Evolutionary conservation across 2,888 invertebrate genomes (phyloP).

Genomic region (Cheilosia grossa): DNA sequence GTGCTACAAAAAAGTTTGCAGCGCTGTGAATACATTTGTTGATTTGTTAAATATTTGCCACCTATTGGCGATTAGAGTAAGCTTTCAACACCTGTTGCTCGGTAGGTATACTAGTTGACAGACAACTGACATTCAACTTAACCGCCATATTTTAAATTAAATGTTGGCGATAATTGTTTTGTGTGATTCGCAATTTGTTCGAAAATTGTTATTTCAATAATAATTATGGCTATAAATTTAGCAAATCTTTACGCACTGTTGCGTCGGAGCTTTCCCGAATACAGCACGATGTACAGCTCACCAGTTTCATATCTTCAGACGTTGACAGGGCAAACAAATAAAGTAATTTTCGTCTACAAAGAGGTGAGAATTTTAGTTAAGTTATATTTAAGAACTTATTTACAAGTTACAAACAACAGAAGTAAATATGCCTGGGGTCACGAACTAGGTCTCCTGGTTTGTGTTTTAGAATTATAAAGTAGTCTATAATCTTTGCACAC

Average conservation of each 20-base stretch:
- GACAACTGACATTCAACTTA: neutral
- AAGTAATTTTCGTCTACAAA: conserved; percentile 74
- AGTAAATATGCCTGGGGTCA: too few species aligned
- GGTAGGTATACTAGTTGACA: conserved; percentile 17
- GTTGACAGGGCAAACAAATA: conserved; percentile 60
- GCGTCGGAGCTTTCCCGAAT: conserved; percentile 62
- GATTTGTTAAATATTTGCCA: neutral
- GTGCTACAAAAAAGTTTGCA: too few species aligned
- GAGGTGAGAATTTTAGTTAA: conserved; percentile 50
- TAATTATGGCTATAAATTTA: conserved; percentile 78
- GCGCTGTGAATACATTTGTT: too few species aligned
- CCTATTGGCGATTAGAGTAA: neutral
- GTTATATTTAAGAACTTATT: too few species aligned
- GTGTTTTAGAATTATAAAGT: too few species aligned
- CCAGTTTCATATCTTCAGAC: conserved; percentile 72
- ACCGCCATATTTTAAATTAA: conserved; percentile 32
- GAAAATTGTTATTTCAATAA: neutral
- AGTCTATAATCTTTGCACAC: too few species aligned
- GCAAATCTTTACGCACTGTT: conserved; percentile 81
- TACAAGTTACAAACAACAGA: too few species aligned
- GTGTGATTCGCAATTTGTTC: neutral
- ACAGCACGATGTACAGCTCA: conserved; percentile 41
- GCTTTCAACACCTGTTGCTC: neutral
- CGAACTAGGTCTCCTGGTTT: too few species aligned
- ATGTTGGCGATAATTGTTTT: conserved; percentile 32